phyloP scores from a whole-genome alignment of 64 coral and sea anemone species.

The Montipora efflorescens region DNA sequence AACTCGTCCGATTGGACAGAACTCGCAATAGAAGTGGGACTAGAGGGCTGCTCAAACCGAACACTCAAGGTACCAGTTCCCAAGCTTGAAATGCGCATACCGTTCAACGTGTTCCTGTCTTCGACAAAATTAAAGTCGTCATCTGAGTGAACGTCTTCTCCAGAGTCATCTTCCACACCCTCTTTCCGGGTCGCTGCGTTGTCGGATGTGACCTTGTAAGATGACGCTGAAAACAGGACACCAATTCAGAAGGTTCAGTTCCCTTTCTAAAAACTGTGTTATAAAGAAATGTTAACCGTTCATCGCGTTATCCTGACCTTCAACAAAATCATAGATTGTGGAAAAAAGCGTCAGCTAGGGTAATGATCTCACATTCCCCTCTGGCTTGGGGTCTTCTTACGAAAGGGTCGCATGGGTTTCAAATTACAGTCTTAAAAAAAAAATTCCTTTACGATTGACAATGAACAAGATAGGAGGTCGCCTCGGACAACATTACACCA shows the following conservation, averaged over 20 bases:
- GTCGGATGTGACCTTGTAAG: not conserved
- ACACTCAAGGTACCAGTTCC: slow-evolving; percentile 5
- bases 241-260: not conserved
- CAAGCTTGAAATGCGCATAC: slow-evolving; percentile 6
- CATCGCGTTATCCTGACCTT: no score
- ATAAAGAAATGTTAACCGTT: no score
- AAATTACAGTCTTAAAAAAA: no score
- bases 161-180: slow-evolving; percentile 25
- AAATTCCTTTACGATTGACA: no score
- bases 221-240: slow-evolving; percentile 15
- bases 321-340: no score
- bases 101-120: slow-evolving; percentile 54
- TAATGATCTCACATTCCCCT: no score
- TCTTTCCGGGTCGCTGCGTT: not conserved
- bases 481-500: no score
- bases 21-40: not conserved
- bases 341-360: no score
- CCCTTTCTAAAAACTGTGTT: no score
- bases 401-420: no score
- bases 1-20: slow-evolving; percentile 11
- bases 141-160: slow-evolving; percentile 87
- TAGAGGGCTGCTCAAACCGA: not conserved
- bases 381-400: no score
- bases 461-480: no score
- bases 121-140: slow-evolving; percentile 97